Conservation (phyloP, 2,888 invertebrate species). For the Caenorhabditis sp. region DNA sequence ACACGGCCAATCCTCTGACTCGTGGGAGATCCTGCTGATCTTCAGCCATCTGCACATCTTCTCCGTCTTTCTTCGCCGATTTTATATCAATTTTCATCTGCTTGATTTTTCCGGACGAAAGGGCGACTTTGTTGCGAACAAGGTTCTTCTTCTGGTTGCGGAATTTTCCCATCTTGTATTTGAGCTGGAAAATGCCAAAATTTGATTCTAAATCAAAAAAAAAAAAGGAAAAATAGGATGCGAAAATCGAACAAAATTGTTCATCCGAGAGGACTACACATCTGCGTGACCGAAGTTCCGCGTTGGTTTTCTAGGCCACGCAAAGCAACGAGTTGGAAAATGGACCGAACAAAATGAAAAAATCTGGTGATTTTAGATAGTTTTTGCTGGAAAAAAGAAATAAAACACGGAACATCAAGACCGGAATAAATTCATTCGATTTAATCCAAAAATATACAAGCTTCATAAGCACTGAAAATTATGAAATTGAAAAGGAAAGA, state of each 20-base stretch:
- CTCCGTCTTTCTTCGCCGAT: slow-evolving; percentile 47
- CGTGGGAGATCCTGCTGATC: slow-evolving; percentile 25
- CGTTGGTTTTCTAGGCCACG: slow-evolving; percentile 7
- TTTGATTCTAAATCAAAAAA: too few species aligned
- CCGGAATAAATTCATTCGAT: not conserved
- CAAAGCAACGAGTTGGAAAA: not conserved
- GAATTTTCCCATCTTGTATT: slow-evolving; percentile 62
- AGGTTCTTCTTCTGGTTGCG: slow-evolving; percentile 60
- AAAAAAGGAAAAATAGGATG: not conserved
- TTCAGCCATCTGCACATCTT: slow-evolving; percentile 46
- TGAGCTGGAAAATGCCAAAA: too few species aligned
- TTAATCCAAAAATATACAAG: slow-evolving; percentile 23
- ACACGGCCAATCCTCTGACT: slow-evolving; percentile 57
- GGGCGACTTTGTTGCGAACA: slow-evolving; percentile 49
- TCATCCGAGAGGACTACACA: slow-evolving; percentile 23
- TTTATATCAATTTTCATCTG: slow-evolving; percentile 48
- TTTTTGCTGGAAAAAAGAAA: too few species aligned
- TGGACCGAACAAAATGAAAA: not conserved
- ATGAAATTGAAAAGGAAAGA: slow-evolving; percentile 8
- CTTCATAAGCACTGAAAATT: slow-evolving; percentile 47
- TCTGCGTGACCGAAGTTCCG: not conserved
- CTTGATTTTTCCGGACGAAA: slow-evolving; percentile 18
- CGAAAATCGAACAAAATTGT: not conserved
- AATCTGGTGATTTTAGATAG: not conserved
- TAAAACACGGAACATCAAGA: not conserved